These are phyloP conservation scores for Apamea crenata DNA, from an alignment of 2,888 invertebrate species.

Conservation along the genomic window DNA sequence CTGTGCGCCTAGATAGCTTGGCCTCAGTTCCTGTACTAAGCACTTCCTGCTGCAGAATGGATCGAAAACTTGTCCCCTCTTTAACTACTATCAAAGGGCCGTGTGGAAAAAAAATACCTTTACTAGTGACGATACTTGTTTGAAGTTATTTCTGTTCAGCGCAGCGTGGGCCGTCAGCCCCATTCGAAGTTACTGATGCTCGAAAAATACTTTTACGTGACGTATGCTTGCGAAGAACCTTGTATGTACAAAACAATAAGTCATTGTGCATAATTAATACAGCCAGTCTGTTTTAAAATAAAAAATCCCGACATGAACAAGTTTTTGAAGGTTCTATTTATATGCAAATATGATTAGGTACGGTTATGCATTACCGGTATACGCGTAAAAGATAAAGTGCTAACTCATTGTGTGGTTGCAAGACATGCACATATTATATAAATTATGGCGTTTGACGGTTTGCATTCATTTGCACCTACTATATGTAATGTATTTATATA, in stretches of 20 bases:
- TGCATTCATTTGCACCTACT: constrained; percentile 69
- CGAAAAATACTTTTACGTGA: not conserved
- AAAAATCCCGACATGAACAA: not conserved
- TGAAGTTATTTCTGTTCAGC: not conserved
- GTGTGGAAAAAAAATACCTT: not conserved
- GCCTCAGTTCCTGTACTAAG: constrained; percentile 67
- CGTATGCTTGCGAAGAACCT: not conserved
- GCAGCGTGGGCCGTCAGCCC: not conserved
- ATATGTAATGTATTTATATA: constrained; percentile 39
- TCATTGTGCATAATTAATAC: too few species aligned
- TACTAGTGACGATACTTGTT: not conserved
- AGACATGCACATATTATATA: constrained; percentile 55
- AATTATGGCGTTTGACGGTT: constrained; percentile 60
- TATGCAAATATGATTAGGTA: constrained; percentile 7
- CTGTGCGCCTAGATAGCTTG: constrained; percentile 46
- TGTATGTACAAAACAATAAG: not conserved
- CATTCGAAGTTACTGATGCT: too few species aligned
- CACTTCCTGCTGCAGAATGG: constrained; percentile 68
- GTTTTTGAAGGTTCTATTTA: constrained; percentile 12
- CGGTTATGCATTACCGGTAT: constrained; percentile 9
- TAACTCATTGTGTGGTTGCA: constrained; percentile 46
- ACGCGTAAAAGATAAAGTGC: constrained; percentile 35
- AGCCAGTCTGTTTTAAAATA: not conserved
- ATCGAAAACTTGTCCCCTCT: constrained; percentile 65
- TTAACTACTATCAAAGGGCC: constrained; percentile 6